Percentiles rank a stretch among this genome's conserved stretches.
Evolutionary conservation across 1,140 invertebrate species (phyloP).

Genomic region (Dryas iulia): DNA sequence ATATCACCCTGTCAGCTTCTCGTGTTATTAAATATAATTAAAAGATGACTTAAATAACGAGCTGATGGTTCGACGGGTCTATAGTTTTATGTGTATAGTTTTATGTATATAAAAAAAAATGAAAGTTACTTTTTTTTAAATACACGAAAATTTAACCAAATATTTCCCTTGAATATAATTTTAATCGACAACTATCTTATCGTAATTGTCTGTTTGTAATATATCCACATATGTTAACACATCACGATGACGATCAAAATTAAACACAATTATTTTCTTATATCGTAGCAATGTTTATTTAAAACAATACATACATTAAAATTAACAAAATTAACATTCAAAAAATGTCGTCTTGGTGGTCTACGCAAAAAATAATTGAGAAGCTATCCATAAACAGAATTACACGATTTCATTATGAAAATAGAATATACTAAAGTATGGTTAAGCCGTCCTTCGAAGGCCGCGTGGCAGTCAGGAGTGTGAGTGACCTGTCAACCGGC

Average conservation of each 20-base stretch:
- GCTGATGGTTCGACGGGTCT: conserved; percentile 7
- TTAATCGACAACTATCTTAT: background rate
- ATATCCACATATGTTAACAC: background rate
- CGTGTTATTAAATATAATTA: conserved; percentile 20
- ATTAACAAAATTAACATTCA: background rate
- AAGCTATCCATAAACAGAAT: conserved; percentile 12
- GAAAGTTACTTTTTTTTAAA: no score
- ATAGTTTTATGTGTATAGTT: no score
- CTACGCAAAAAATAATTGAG: background rate
- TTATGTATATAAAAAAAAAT: no score
- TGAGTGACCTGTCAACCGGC: conserved; percentile 69
- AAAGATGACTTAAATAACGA: conserved; percentile 8
- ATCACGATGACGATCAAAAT: background rate
- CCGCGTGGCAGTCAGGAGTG: conserved; percentile 54
- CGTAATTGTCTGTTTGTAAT: no score
- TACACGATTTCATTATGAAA: conserved; percentile 38
- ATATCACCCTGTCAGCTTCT: conserved; percentile 1
- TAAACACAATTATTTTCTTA: background rate
- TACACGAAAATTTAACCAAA: no score
- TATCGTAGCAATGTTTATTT: background rate
- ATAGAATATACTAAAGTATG: conserved; percentile 43
- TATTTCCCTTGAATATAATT: background rate
- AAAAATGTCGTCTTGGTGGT: background rate
- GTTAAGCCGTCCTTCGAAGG: conserved; percentile 69
- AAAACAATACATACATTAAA: background rate